These are phyloP conservation scores for Zapornia atra DNA, from an alignment of 2,113 vertebrate genomes.

Conservation along the genomic window DNA sequence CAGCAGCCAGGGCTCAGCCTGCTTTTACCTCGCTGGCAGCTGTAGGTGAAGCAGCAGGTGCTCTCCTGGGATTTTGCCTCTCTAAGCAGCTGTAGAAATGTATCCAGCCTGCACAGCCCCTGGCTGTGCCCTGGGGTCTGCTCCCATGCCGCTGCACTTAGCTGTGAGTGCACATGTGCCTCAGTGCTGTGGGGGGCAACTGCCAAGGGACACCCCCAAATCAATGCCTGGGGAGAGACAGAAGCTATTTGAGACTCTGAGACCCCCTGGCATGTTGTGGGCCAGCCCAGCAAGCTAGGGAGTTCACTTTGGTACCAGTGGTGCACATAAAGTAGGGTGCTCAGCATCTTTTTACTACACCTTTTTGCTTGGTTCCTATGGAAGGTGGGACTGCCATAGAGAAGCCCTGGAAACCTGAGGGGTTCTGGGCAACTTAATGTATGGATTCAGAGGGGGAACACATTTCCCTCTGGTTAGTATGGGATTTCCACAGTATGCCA, in stretches of 20 bases:
- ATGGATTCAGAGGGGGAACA: not conserved
- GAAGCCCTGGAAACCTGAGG: not conserved
- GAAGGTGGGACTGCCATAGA: not conserved
- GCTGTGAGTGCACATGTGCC: not conserved
- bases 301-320: not conserved
- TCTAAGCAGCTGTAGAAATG: conserved; percentile 15
- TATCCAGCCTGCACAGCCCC: not conserved
- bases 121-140: not conserved
- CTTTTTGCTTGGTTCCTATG: not conserved
- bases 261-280: not conserved
- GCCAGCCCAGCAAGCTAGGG: not conserved
- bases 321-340: accelerated
- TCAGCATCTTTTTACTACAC: not conserved
- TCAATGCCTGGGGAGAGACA: not conserved
- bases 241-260: not conserved
- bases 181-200: not conserved
- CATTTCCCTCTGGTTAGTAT: not conserved
- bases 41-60: conserved; percentile 52
- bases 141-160: accelerated
- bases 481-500: accelerated
- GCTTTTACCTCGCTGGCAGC: not conserved
- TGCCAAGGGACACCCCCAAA: not conserved
- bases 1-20: not conserved
- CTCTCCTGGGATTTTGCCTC: not conserved
- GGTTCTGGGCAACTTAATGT: not conserved